Evolutionary conservation across 2,888 invertebrate species (phyloP).

Genomic region (Eupithecia insigniata): DNA sequence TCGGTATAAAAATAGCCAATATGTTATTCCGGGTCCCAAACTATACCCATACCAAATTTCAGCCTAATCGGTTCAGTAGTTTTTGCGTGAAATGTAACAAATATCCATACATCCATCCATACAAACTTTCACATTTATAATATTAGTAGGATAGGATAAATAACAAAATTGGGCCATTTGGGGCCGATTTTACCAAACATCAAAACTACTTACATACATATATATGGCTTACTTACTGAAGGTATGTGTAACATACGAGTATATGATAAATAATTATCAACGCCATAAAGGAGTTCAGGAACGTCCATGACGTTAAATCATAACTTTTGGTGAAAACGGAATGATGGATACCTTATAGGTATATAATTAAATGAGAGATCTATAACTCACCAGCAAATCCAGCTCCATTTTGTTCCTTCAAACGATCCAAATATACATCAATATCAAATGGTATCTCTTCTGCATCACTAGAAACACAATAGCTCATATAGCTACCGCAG

Average conservation of each 20-base stretch:
- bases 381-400: constrained; percentile 58
- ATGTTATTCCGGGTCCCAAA: too few species aligned
- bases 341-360: not conserved
- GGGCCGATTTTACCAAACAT: not conserved
- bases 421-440: constrained; percentile 63
- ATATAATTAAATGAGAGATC: not conserved
- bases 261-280: too few species aligned
- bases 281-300: not conserved
- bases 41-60: too few species aligned
- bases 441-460: constrained; percentile 63
- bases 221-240: not conserved
- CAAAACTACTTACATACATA: not conserved
- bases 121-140: too few species aligned
- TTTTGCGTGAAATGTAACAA: too few species aligned
- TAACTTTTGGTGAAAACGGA: not conserved
- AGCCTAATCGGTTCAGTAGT: too few species aligned
- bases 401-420: constrained; percentile 43
- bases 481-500: constrained; percentile 63
- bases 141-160: too few species aligned
- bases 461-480: constrained; percentile 62
- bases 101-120: too few species aligned
- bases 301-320: not conserved
- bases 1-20: too few species aligned
- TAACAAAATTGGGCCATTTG: not conserved
- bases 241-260: too few species aligned